These are phyloP conservation scores for Sebastes nivosus DNA, from an alignment of 2,797 vertebrate species.

Conservation along the genomic window DNA sequence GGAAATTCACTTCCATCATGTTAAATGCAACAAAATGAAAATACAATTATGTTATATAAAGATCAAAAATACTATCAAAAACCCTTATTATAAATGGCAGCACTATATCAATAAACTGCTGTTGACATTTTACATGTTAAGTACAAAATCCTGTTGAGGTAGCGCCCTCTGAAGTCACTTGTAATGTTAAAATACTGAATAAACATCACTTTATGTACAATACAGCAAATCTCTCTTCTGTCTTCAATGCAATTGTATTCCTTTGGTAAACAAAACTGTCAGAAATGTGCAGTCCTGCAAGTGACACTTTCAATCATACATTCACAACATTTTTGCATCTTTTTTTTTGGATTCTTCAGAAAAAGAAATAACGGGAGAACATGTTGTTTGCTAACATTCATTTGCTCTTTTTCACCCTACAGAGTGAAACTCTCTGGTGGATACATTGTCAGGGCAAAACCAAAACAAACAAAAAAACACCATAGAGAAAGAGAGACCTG, in stretches of 20 bases:
- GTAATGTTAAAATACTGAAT: conserved; percentile 88
- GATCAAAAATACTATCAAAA: conserved; percentile 90
- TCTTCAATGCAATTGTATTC: conserved; percentile 83
- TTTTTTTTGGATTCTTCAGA: conserved; percentile 63
- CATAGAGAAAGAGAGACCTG: conserved; percentile 49
- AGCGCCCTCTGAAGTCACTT: conserved; percentile 88
- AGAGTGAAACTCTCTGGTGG: conserved; percentile 54
- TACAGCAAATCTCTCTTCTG: conserved; percentile 84
- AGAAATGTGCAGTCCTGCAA: conserved; percentile 85
- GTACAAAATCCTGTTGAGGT: conserved; percentile 89
- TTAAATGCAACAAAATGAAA: conserved; percentile 87
- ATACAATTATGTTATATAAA: conserved; percentile 91
- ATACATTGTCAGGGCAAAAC: conserved; percentile 48
- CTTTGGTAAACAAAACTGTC: conserved; percentile 89
- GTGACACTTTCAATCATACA: conserved; percentile 81
- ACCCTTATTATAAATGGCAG: conserved; percentile 89
- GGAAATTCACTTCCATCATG: conserved; percentile 82
- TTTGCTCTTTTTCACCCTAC: conserved; percentile 58
- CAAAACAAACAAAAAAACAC: conserved; percentile 28
- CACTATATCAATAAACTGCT: conserved; percentile 88
- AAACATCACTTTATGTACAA: conserved; percentile 85
- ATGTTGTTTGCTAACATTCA: conserved; percentile 79
- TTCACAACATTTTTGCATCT: conserved; percentile 84
- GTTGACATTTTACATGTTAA: conserved; percentile 86
- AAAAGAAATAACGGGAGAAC: conserved; percentile 67